phyloP scores from a whole-genome alignment of 2,113 vertebrate species.

The Engystomops pustulosus region DNA sequence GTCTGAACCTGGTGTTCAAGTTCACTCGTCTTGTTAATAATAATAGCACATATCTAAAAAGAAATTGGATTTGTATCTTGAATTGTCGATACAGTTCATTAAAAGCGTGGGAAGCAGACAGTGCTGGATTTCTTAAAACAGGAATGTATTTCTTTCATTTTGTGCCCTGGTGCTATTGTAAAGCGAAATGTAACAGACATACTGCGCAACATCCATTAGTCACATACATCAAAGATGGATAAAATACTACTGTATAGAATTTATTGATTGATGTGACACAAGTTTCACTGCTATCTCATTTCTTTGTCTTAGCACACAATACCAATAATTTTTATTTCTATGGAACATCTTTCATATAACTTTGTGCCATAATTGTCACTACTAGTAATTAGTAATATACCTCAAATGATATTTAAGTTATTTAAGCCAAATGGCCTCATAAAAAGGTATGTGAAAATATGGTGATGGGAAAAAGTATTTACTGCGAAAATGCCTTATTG shows the following conservation, averaged over 20 bases:
- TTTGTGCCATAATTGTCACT: no score
- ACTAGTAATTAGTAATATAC: no score
- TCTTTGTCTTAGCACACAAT: background rate
- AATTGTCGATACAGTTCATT: conserved; percentile 67
- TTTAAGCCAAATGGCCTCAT: no score
- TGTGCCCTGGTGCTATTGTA: background rate
- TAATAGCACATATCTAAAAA: conserved; percentile 59
- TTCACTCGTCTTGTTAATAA: no score
- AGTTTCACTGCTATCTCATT: background rate
- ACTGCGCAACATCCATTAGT: conserved; percentile 1
- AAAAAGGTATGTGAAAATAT: no score
- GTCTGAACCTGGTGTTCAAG: no score
- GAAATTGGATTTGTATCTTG: conserved; percentile 59
- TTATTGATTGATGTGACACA: background rate
- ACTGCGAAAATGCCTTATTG: no score
- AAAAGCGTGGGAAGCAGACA: conserved; percentile 52
- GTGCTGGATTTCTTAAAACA: conserved; percentile 13
- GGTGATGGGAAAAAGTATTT: no score
- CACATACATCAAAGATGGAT: background rate
- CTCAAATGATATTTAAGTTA: no score
- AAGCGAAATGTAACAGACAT: background rate
- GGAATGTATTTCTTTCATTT: conserved; percentile 27
- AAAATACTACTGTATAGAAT: background rate
- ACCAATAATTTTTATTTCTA: background rate
- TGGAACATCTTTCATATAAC: no score